phyloP scores from a whole-genome alignment of 2,888 invertebrate species.

The Drosophila recens region DNA sequence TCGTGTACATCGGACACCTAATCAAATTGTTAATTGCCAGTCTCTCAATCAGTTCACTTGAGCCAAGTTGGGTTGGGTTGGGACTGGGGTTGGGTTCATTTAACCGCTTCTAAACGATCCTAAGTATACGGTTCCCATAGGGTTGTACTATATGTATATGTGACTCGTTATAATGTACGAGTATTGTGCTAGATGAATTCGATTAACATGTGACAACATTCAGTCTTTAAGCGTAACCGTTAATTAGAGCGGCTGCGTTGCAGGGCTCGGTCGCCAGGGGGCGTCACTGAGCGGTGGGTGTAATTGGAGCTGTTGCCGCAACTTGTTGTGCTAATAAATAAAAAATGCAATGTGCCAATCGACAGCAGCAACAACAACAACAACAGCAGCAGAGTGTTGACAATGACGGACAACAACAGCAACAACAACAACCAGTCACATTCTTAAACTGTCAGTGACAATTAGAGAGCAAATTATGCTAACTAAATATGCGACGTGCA shows the following conservation, averaged over 20 bases:
- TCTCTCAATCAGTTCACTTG: conserved; percentile 1
- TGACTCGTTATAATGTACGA: background rate
- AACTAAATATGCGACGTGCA: conserved; percentile 71
- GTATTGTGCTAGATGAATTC: no score
- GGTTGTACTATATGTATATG: background rate
- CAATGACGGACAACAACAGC: no score
- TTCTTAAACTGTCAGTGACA: conserved; percentile 72
- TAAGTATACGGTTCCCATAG: conserved; percentile 16
- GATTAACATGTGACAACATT: conserved; percentile 58
- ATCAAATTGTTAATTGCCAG: conserved; percentile 19
- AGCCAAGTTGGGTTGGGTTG: conserved; percentile 3
- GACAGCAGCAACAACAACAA: no score
- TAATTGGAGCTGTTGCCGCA: conserved; percentile 53
- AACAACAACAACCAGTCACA: conserved; percentile 50
- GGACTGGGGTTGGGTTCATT: conserved; percentile 6
- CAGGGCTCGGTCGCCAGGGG: conserved; percentile 52
- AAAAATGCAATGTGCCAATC: conserved; percentile 56
- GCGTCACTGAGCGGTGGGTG: conserved; percentile 46
- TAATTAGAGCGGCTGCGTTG: conserved; percentile 53
- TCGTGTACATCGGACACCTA: conserved; percentile 4
- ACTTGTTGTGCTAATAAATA: conserved; percentile 52
- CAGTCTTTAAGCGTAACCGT: conserved; percentile 45
- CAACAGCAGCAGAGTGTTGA: no score
- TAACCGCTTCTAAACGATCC: conserved; percentile 8
- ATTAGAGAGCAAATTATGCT: conserved; percentile 78